phyloP scores from a whole-genome alignment of 2,888 invertebrate species.

The Antheraea yamamai region DNA sequence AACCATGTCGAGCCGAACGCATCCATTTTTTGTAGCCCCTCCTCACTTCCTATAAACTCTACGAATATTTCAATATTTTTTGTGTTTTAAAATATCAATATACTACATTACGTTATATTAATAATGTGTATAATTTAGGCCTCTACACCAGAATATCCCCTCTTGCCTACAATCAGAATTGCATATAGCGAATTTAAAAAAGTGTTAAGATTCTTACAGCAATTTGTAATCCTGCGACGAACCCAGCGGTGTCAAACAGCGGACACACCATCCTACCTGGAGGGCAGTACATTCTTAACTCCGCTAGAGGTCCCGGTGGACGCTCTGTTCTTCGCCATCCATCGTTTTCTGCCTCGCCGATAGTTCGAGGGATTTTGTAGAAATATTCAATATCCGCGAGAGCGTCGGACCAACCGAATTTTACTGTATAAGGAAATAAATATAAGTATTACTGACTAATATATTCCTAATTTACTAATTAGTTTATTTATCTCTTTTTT shows the following conservation, averaged over 20 bases:
- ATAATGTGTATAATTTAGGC: no score
- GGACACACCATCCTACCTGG: slow-evolving; percentile 64
- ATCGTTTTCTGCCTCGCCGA: slow-evolving; percentile 59
- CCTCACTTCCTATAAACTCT: no score
- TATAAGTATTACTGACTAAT: neutral
- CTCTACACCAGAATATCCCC: no score
- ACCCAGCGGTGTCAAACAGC: slow-evolving; percentile 68
- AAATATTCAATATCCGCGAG: slow-evolving; percentile 71
- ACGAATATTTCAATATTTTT: no score
- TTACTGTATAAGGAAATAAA: slow-evolving; percentile 48
- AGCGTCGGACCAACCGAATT: slow-evolving; percentile 74
- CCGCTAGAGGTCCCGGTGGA: slow-evolving; percentile 59
- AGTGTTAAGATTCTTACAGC: slow-evolving; percentile 53
- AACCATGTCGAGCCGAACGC: no score
- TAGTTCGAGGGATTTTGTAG: slow-evolving; percentile 70
- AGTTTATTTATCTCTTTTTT: neutral
- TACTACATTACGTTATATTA: no score
- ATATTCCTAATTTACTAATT: neutral
- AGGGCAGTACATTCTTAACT: slow-evolving; percentile 71
- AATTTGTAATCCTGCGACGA: slow-evolving; percentile 71
- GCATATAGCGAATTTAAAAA: neutral
- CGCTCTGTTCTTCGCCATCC: slow-evolving; percentile 67
- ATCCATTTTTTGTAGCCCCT: no score
- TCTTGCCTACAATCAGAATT: no score
- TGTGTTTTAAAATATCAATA: no score